Evolutionary conservation across 2,797 vertebrate genomes (phyloP).

Genomic region (Myotis vivesi): DNA sequence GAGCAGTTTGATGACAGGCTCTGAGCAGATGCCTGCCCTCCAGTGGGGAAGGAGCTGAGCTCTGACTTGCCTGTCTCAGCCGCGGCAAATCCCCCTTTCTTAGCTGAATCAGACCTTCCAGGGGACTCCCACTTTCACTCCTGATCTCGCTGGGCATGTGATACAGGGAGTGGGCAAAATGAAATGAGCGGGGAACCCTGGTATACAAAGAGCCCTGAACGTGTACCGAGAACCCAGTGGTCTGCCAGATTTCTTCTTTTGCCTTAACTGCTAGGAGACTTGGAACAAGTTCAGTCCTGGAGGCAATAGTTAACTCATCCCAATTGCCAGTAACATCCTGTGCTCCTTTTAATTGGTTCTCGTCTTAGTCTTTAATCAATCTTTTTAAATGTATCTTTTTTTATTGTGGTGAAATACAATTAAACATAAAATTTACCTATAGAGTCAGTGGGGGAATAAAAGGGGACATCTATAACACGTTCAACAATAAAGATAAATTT

Average conservation of each 20-base stretch:
- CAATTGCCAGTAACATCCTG: background rate
- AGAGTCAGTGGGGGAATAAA: too few species aligned
- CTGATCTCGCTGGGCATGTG: background rate
- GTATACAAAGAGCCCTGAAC: background rate
- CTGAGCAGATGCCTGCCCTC: constrained; percentile 24
- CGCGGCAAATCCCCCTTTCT: background rate
- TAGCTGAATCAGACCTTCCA: background rate
- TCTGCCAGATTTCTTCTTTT: background rate
- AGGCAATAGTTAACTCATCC: background rate
- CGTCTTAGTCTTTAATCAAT: background rate
- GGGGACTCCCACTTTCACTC: background rate
- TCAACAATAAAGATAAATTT: too few species aligned
- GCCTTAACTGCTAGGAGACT: background rate
- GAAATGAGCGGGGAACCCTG: background rate
- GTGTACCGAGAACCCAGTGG: background rate
- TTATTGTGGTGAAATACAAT: background rate
- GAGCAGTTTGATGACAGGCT: background rate
- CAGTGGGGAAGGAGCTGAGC: background rate
- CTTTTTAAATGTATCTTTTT: constrained; percentile 7
- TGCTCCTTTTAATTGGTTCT: background rate
- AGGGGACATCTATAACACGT: too few species aligned
- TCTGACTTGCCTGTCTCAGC: constrained; percentile 15
- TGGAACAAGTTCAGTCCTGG: background rate
- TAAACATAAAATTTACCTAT: background rate
- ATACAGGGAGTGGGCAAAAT: background rate